Evolutionary conservation across 2,888 invertebrate species (phyloP), one percentile per base, ranked within the genome.

Genomic region (Fragum fragum): DNA sequence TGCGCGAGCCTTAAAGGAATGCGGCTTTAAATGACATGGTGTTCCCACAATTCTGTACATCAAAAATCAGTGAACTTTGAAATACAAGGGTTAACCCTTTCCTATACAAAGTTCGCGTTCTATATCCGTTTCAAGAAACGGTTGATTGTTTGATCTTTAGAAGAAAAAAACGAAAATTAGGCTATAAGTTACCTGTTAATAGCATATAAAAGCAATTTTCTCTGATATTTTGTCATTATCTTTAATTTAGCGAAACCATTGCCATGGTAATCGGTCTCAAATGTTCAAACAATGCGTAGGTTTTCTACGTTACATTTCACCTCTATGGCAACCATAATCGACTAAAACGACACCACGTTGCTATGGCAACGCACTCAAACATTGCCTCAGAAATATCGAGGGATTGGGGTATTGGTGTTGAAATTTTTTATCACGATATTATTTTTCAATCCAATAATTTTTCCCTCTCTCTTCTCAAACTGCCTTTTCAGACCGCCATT

Each of bases 191-290:
- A n/a, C 47, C 14, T 47, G 47, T 18, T 47, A 47, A 47, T 47
- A 18, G 14, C 18, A 47, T n/a, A 47, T 47, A n/a, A n/a, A 47
- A 47, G 47, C 47, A 47, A 47, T 47, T 47, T 57, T 57, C n/a
- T n/a, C 11, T 23, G 57, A 57, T 23, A 57, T 57, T 26, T 57
- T 57, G 26, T 14, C n/a, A 26, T 57, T 57, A 57, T 57, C 57
- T 23, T 26, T n/a, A 57, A 57, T 57, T 57, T 47, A 57, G 26
- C 23, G 39, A 66, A 26, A 66, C 23, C 18, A 66, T 66, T 42
- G n/a, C 66, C 66, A 66, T 66, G 66, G 66, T 26, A 66, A 66
- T 66, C n/a, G 66, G 23, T 42, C 28, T 66, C 42, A 39, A 66
- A 42, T 39, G 32, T 42, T 66, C 66, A 42, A 66, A 39, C 47